Evolutionary conservation across 2,888 invertebrate species (phyloP).

Genomic region (Coelogynopora nodosa): DNA sequence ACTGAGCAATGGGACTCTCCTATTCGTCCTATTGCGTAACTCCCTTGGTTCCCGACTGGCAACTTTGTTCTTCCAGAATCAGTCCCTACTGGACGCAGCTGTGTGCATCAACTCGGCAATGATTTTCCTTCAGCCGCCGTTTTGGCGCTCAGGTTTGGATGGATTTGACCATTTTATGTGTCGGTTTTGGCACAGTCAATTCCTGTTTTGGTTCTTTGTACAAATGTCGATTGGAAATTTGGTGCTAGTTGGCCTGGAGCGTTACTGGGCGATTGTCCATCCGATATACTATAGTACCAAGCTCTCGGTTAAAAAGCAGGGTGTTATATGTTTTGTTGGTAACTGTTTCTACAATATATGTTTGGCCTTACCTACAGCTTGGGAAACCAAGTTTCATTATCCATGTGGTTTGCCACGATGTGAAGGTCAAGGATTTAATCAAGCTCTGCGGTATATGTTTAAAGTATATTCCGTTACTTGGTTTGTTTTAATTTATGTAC

Average conservation of each 20-base stretch:
- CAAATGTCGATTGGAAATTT: conserved; percentile 39
- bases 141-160: not conserved
- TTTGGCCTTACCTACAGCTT: conserved; percentile 33
- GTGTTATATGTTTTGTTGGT: not conserved
- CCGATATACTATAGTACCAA: not conserved
- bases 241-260: conserved; percentile 40
- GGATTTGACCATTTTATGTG: conserved; percentile 23
- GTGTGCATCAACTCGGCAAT: conserved; percentile 37
- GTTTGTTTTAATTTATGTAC: conserved; percentile 35
- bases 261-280: conserved; percentile 38
- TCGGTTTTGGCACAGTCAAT: conserved; percentile 42
- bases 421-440: not conserved
- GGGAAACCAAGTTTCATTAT: conserved; percentile 33
- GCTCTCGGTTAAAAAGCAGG: not conserved
- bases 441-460: not conserved
- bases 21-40: not conserved
- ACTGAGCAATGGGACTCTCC: conserved; percentile 19
- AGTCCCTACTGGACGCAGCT: not conserved
- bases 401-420: not conserved
- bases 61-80: conserved; percentile 27
- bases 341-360: not conserved
- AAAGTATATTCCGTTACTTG: conserved; percentile 27
- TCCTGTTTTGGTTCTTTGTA: conserved; percentile 34
- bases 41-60: not conserved
- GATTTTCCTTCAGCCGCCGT: conserved; percentile 11